Base-by-base conservation (phyloP, 2,888 invertebrate genomes). In the Aspidiotus rigidus region DNA sequence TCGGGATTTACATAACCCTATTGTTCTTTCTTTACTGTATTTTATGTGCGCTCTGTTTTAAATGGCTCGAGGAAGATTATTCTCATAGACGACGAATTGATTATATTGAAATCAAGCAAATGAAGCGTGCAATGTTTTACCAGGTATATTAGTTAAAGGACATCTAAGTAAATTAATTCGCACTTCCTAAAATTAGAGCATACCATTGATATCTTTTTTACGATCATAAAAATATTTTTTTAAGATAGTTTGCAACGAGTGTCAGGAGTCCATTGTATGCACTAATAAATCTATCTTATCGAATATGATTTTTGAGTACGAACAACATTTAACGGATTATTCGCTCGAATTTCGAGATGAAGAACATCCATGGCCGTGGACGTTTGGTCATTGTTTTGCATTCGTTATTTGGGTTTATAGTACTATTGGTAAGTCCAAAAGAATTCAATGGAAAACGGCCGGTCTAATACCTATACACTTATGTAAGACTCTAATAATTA, bases 1-100 rank as follows among this genome's bases (percentile, higher is more conserved):
- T 55, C 7, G 8, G 56, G 17, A 5, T 55, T 13, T 9, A 9
- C n/a, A 15, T 55, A 1, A 9, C 17, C 2, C 9, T n/a, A 9
- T 9, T 55, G n/a, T 55, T 55, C 5, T 55, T 55, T 15, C 16
- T n/a, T 55, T 55, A 55, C 56, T 55, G 56, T n/a, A n/a, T n/a
- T 9, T 55, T 55, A 9, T 55, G 56, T 55, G 10, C 56, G 9
- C n/a, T 9, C 9, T 55, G 56, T 17, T 55, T 55, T 8, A 13
- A 15, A 9, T 55, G 56, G 56, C 9, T n/a, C 6, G 56, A 55
- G n/a, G 2, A 16, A 17, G n/a, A n/a, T 2, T 2, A 55, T 28
- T 28, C 10, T 13, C 7, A 1, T 8, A 13, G 17, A 55, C n/a
- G 56, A n/a, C 10, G 56, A 9, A 55, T 2, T 9, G n/a, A 55